phyloP scores from a whole-genome alignment of 2,888 invertebrate species.

The Patella ulyssiponensis region DNA sequence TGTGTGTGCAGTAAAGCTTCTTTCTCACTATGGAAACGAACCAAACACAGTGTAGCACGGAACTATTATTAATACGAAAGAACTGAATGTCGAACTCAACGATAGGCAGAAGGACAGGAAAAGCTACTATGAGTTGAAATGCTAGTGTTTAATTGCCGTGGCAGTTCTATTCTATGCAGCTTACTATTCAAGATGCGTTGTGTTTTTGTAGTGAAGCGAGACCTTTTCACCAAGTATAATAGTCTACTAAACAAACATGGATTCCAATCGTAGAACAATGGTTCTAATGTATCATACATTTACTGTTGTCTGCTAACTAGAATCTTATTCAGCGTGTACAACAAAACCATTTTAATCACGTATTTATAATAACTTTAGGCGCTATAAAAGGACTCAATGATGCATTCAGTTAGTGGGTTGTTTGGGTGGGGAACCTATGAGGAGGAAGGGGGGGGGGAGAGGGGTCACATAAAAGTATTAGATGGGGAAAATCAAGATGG shows the following conservation, averaged over 20 bases:
- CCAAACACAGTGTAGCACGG: conserved; percentile 13
- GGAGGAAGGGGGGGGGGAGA: too few species aligned
- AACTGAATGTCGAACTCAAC: conserved; percentile 2
- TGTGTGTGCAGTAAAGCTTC: conserved; percentile 18
- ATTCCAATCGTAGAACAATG: background rate
- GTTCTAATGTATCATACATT: conserved; percentile 7
- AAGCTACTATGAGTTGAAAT: conserved; percentile 4
- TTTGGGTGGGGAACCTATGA: too few species aligned
- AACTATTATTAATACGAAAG: conserved; percentile 19
- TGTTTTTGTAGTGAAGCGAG: conserved; percentile 5
- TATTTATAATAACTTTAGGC: too few species aligned
- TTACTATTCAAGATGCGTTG: background rate
- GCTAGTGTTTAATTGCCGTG: conserved; percentile 9
- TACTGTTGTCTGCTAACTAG: background rate
- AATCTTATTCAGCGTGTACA: too few species aligned
- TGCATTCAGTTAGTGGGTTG: too few species aligned
- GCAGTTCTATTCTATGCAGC: conserved; percentile 11
- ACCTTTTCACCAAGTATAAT: conserved; percentile 8
- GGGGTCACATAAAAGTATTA: too few species aligned
- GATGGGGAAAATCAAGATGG: too few species aligned
- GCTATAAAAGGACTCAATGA: too few species aligned
- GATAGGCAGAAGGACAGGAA: conserved; percentile 7
- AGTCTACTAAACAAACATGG: conserved; percentile 6
- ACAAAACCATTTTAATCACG: too few species aligned
- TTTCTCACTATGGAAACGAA: conserved; percentile 26